Percentiles rank a stretch among this genome's conserved stretches.
Evolutionary conservation across 2,113 vertebrate genomes (phyloP).

Genomic region (Accipiter cooperii): DNA sequence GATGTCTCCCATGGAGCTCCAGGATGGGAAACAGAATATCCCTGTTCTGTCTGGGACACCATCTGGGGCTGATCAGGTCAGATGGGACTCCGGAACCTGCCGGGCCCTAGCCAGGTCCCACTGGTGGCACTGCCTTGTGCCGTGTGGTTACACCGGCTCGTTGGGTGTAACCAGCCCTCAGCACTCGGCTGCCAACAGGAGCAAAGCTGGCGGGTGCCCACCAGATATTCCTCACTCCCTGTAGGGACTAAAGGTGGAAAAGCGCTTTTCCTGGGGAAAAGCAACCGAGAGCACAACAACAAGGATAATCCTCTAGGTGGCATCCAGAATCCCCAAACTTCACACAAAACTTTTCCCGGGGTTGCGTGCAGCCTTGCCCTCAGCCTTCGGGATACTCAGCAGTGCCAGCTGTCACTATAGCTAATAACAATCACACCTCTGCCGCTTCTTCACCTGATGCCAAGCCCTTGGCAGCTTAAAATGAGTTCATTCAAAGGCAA

Average conservation of each 20-base stretch:
- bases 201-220: not conserved
- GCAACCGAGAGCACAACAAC: not conserved
- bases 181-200: accelerated
- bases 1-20: not conserved
- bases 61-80: not conserved
- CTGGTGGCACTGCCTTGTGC: too few relatives aligned
- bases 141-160: accelerated
- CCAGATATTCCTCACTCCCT: not conserved
- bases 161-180: accelerated
- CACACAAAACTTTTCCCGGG: accelerated
- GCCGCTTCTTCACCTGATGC: not conserved
- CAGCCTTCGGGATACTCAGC: accelerated
- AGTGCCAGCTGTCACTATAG: not conserved
- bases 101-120: not conserved
- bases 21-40: not conserved
- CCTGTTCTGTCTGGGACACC: not conserved
- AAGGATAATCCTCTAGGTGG: conserved; percentile 29
- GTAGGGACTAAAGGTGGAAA: not conserved
- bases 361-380: accelerated
- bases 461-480: not conserved
- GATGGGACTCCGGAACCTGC: not conserved
- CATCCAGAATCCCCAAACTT: not conserved
- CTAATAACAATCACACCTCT: not conserved
- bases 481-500: not conserved
- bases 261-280: not conserved